Evolutionary conservation across 2,888 invertebrate species (phyloP).

Genomic region (Capitulum mitella): DNA sequence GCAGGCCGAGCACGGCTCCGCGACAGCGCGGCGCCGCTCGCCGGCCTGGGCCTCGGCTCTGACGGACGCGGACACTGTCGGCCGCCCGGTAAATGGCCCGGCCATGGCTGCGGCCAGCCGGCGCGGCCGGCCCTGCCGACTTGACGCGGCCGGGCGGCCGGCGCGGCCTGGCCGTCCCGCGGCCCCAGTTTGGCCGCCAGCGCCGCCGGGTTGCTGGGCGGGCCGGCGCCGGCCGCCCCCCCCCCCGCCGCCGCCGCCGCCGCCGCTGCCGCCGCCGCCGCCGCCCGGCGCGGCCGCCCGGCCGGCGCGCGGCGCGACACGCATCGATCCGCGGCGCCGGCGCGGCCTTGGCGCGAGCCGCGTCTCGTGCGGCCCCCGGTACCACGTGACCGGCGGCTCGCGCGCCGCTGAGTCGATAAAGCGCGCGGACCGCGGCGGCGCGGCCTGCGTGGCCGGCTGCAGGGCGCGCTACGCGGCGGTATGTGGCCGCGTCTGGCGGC

Average conservation of each 20-base stretch:
- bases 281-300: no score
- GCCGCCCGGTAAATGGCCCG: not conserved
- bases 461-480: conserved; percentile 1
- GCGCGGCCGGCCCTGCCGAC: not conserved
- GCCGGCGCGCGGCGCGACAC: conserved; percentile 16
- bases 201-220: not conserved
- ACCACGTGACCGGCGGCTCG: conserved; percentile 10
- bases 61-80: no score
- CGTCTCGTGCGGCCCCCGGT: conserved; percentile 6
- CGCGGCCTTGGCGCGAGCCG: conserved; percentile 19
- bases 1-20: not conserved
- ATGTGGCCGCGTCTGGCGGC: not conserved
- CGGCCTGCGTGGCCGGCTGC: conserved; percentile 16
- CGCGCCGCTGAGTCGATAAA: conserved; percentile 24
- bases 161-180: not conserved
- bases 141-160: no score
- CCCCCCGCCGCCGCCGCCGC: not conserved
- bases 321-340: not conserved
- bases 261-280: not conserved
- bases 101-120: not conserved
- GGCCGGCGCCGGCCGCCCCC: not conserved
- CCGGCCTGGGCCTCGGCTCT: no score
- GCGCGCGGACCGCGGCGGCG: not conserved
- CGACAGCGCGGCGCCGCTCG: not conserved
- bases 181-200: not conserved